Conservation (phyloP, 2,113 vertebrate species). For the Ploceus nigricollis region DNA sequence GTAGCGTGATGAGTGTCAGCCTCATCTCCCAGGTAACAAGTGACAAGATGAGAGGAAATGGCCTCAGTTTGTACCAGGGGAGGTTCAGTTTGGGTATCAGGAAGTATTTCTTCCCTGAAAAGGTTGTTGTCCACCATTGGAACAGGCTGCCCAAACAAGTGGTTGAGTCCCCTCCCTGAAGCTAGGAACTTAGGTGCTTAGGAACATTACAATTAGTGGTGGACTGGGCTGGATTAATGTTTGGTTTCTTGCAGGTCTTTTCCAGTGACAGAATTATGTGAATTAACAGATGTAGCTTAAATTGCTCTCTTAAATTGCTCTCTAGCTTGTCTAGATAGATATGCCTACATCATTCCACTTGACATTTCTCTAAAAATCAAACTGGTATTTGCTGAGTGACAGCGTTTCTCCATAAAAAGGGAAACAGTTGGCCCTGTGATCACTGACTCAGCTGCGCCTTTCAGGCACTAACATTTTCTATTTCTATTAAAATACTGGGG, state of each 20-base stretch:
- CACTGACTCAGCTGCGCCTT: background rate
- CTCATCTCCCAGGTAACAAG: background rate
- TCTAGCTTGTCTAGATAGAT: background rate
- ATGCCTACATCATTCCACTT: background rate
- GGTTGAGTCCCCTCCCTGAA: background rate
- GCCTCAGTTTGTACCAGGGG: background rate
- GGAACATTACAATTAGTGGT: background rate
- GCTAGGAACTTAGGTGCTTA: background rate
- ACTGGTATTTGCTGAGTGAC: background rate
- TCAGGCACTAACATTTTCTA: background rate
- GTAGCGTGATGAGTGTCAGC: background rate
- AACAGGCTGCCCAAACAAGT: background rate
- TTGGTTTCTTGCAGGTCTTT: background rate
- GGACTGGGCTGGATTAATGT: background rate
- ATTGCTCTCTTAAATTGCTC: background rate
- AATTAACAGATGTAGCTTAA: background rate
- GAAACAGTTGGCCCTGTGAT: background rate
- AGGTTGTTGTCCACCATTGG: background rate
- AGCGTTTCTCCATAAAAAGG: background rate
- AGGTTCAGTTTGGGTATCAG: background rate
- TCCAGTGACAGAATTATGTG: fast-evolving
- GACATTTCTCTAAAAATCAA: background rate
- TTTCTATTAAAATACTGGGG: background rate
- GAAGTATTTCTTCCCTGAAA: background rate
- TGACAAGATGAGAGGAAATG: background rate